These are phyloP conservation scores for Pseudorhombus dupliciocellatus DNA, from an alignment of 2,113 vertebrate genomes.

Conservation along the genomic window DNA sequence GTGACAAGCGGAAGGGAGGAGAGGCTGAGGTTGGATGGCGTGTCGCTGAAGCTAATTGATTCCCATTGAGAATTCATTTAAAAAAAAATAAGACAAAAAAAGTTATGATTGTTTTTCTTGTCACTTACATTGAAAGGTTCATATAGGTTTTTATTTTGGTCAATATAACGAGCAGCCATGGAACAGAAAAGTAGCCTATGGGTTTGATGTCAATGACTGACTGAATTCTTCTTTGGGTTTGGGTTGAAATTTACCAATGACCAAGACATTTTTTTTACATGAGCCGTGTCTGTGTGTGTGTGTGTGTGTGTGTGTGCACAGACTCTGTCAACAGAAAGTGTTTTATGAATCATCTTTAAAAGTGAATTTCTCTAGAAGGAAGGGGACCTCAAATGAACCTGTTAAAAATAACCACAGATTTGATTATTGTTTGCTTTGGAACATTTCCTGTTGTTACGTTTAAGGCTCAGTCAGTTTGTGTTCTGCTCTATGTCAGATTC, in stretches of 20 bases:
- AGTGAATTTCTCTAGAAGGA: not conserved
- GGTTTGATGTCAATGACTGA: no score
- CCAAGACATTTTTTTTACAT: no score
- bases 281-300: no score
- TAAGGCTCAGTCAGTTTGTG: not conserved
- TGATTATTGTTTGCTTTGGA: constrained; percentile 39
- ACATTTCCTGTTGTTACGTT: constrained; percentile 17
- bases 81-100: not conserved
- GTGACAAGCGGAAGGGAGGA: constrained; percentile 46
- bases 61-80: constrained; percentile 14
- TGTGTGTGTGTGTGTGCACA: not conserved
- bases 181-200: no score
- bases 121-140: no score
- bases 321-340: not conserved
- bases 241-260: no score
- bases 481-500: constrained; percentile 8
- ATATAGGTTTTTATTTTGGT: no score
- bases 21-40: constrained; percentile 33
- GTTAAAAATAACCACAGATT: constrained; percentile 9
- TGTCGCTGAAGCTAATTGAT: constrained; percentile 27
- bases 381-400: not conserved
- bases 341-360: not conserved
- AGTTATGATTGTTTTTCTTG: no score
- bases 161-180: no score
- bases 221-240: no score